Conservation (phyloP, 2,888 invertebrate genomes). For the Venustoraphidia nigricollis region DNA sequence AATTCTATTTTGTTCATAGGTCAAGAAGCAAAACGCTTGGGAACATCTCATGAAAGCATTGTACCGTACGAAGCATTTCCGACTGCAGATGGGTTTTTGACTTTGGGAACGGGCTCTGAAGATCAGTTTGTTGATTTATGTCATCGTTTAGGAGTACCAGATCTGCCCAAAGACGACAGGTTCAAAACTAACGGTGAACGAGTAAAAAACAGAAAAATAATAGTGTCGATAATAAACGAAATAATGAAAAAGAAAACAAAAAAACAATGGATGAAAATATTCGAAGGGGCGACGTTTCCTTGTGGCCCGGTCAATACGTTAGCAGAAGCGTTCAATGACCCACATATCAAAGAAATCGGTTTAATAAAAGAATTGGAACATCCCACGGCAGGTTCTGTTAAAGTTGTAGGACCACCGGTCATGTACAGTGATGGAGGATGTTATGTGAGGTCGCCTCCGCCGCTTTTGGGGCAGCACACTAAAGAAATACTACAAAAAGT, state of each 20-base stretch:
- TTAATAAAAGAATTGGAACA: conserved; percentile 59
- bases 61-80: conserved; percentile 88
- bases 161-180: conserved; percentile 43
- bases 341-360: conserved; percentile 61
- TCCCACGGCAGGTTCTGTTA: conserved; percentile 50
- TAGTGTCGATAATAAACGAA: conserved; percentile 45
- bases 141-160: conserved; percentile 37
- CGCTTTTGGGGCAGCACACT: conserved; percentile 79
- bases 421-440: conserved; percentile 60
- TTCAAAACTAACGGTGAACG: conserved; percentile 59
- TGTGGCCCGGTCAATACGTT: conserved; percentile 83
- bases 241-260: conserved; percentile 46
- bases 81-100: conserved; percentile 68
- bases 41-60: conserved; percentile 88
- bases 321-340: conserved; percentile 72
- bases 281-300: conserved; percentile 66
- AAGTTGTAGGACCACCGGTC: conserved; percentile 77
- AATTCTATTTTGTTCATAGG: background rate
- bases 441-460: conserved; percentile 58
- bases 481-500: conserved; percentile 51
- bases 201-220: conserved; percentile 56
- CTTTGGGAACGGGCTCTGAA: conserved; percentile 79
- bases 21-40: conserved; percentile 59
- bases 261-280: conserved; percentile 55
- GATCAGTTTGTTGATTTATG: conserved; percentile 63